A percentile compares a stretch with the other conserved stretches of the same genome.
Evolutionary conservation across 2,888 invertebrate genomes (phyloP).

Genomic region (Leptothorax acervorum): DNA sequence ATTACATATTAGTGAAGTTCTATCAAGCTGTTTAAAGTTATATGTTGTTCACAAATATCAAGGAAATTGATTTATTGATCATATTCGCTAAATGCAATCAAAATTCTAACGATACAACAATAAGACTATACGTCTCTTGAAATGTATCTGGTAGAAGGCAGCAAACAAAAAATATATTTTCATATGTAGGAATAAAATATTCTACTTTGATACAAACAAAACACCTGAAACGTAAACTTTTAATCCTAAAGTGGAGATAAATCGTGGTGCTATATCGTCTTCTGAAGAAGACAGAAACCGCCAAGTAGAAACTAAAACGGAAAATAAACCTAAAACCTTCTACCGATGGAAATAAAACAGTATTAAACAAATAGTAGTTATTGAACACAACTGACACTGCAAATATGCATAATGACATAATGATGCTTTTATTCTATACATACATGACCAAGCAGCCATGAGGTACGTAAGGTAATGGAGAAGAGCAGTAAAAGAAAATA

Average conservation of each 20-base stretch:
- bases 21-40: neutral
- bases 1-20: neutral
- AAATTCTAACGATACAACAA: neutral
- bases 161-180: neutral
- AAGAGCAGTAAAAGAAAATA: neutral
- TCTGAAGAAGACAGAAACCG: neutral
- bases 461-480: neutral
- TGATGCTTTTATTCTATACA: neutral
- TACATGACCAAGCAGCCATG: neutral
- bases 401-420: neutral
- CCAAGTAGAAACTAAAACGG: neutral
- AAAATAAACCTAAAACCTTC: neutral
- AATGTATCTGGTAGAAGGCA: neutral
- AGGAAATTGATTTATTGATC: neutral
- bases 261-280: neutral
- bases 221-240: neutral
- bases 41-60: neutral
- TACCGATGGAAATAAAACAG: neutral
- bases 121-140: neutral
- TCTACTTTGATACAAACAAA: neutral
- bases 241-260: neutral
- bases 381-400: neutral
- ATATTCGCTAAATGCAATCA: neutral
- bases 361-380: neutral
- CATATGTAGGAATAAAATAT: neutral